Conservation (phyloP, 2,888 invertebrate genomes). For the Petrophora chlorosata region DNA sequence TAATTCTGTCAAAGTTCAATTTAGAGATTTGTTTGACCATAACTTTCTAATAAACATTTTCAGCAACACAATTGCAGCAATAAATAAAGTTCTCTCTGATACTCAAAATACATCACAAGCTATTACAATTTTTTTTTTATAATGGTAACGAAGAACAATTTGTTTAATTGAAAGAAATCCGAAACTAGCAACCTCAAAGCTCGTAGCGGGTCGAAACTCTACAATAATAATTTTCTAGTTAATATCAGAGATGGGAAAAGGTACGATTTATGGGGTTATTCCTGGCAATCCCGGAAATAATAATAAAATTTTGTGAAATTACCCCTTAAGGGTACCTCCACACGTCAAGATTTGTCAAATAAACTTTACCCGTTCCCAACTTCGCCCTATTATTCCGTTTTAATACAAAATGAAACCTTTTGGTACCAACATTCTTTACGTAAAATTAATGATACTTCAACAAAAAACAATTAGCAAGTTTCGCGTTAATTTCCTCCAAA, state of each 20-base stretch:
- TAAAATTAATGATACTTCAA: neutral
- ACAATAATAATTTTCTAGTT: slow-evolving; percentile 1
- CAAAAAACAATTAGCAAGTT: slow-evolving; percentile 9
- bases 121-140: too few species aligned
- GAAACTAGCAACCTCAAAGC: neutral
- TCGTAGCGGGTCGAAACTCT: too few species aligned
- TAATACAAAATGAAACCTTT: neutral
- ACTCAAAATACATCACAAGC: too few species aligned
- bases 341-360: neutral
- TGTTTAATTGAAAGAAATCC: too few species aligned
- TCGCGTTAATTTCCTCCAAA: slow-evolving; percentile 5
- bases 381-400: neutral
- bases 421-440: too few species aligned
- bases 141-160: too few species aligned
- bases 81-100: too few species aligned
- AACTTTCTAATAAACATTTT: too few species aligned
- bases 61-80: too few species aligned
- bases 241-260: slow-evolving; percentile 1
- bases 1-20: too few species aligned
- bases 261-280: slow-evolving; percentile 1
- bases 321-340: neutral
- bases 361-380: neutral
- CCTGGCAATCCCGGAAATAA: neutral
- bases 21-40: too few species aligned
- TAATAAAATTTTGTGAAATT: slow-evolving; percentile 5